Conservation (phyloP, 1,140 invertebrate genomes). For the Aphaenogaster floridana region DNA sequence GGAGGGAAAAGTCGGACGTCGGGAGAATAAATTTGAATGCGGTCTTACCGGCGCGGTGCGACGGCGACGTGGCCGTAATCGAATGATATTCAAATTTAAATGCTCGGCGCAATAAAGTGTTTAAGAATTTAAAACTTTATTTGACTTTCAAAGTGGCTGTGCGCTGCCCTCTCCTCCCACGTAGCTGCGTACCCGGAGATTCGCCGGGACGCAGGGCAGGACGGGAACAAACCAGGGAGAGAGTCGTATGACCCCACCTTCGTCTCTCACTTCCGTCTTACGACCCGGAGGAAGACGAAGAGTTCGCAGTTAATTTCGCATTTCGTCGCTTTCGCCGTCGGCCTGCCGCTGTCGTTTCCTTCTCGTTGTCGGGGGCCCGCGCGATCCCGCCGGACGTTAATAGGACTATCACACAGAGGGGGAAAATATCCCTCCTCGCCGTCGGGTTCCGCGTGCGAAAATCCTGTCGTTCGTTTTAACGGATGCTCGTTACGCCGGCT, state of each 20-base stretch:
- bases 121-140: slow-evolving; percentile 82
- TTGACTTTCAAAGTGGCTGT: slow-evolving; percentile 82
- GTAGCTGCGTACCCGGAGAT: background rate
- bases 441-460: background rate
- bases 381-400: slow-evolving; percentile 45
- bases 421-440: slow-evolving; percentile 51
- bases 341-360: slow-evolving; percentile 46
- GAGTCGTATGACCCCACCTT: slow-evolving; percentile 19
- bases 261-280: slow-evolving; percentile 51
- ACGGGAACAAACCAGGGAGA: background rate
- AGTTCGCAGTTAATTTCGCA: slow-evolving; percentile 76
- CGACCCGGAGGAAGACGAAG: slow-evolving; percentile 54
- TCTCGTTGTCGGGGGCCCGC: slow-evolving; percentile 15
- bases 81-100: slow-evolving; percentile 84
- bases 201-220: background rate
- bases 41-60: slow-evolving; percentile 53
- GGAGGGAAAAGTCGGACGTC: slow-evolving; percentile 48
- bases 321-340: slow-evolving; percentile 71
- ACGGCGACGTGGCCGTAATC: slow-evolving; percentile 78
- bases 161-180: slow-evolving; percentile 28
- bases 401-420: slow-evolving; percentile 43
- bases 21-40: slow-evolving; percentile 75
- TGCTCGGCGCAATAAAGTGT: slow-evolving; percentile 81
- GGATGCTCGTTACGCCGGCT: background rate
- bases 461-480: slow-evolving; percentile 29